Evolutionary conservation across 2,797 vertebrate genomes (phyloP), one percentile per base, ranked within the genome.

Genomic region (Hephaestus fuliginosus): DNA sequence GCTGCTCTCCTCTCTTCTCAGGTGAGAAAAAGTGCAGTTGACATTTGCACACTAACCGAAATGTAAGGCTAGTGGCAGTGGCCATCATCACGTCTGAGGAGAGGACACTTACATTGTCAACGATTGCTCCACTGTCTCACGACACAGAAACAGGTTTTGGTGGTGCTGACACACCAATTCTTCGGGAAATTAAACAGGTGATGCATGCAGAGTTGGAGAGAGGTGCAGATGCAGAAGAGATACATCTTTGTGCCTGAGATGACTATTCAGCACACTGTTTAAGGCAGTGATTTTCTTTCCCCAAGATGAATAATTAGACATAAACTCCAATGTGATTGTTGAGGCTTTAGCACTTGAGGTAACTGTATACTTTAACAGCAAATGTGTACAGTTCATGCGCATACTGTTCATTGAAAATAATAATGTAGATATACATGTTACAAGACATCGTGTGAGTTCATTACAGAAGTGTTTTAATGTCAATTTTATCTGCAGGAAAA

Each of bases 1-100:
- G 1, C 41, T 33, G 9, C 46, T 69, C 53, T 73, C 25, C 22
- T 33, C 25, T 68, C 61, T 63, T 53, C 22, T 43, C 30, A 67
- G 56, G n/a, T 62, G 49, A 74, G 28, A 48, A 69, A 46, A 76
- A 55, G 51, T 65, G 46, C 67, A 41, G 55, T 13, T 80, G 63
- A 76, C 68, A 76, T 76, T 67, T 74, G 41, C 60, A 76, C 46
- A 49, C 49, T 56, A 64, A 65, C 68, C 14, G 14, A 74, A 69
- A 74, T 56, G 25, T 51, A 80, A 60, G 58, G 44, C 9, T 30
- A 46, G 43, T 39, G 36, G 15, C 69, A 65, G 46, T n/a, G 9
- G 55, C 48, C 6, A 39, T 44, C 76, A 73, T 84, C 67, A 52
- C 28, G 52, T 77, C 52, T 0, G 9, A 15, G 58, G 18, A 73